Percentiles rank a stretch among this genome's conserved stretches.
Evolutionary conservation across 2,888 invertebrate genomes (phyloP).

Genomic region (Synergus japonicus): DNA sequence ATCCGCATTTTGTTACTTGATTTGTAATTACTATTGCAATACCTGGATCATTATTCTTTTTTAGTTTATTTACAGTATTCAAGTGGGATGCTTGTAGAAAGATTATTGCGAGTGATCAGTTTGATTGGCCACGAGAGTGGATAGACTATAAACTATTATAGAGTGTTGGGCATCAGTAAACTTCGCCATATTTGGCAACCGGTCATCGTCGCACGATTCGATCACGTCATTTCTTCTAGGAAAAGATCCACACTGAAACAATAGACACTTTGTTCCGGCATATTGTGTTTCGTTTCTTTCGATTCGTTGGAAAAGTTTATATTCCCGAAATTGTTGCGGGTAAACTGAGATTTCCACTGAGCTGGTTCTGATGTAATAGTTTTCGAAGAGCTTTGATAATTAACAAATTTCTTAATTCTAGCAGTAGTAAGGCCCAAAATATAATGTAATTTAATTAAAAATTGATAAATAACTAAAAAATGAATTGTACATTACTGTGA

Average conservation of each 20-base stretch:
- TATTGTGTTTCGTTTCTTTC: conserved; percentile 24
- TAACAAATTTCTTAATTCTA: not conserved
- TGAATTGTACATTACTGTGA: not conserved
- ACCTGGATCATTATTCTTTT: not conserved
- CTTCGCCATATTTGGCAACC: conserved; percentile 17
- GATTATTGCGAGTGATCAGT: conserved; percentile 4
- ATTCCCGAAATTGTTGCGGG: not conserved
- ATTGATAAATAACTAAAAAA: not conserved
- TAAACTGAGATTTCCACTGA: not conserved
- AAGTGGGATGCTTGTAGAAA: not conserved
- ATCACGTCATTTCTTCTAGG: conserved; percentile 20
- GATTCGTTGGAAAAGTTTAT: conserved; percentile 21
- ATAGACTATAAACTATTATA: not conserved
- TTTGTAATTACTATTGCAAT: conserved; percentile 17
- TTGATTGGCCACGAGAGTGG: not conserved
- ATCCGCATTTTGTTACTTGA: conserved; percentile 18
- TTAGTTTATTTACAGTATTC: not conserved
- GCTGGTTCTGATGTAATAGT: not conserved
- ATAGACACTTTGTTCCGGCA: conserved; percentile 18
- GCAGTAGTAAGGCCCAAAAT: not conserved
- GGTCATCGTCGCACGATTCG: not conserved
- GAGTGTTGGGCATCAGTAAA: not conserved
- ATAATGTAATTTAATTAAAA: no score
- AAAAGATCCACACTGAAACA: not conserved
- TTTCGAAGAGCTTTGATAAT: not conserved